These are phyloP conservation scores for Rhabdophis nuchalis DNA, from an alignment of 2,797 vertebrate genomes.

Conservation along the genomic window DNA sequence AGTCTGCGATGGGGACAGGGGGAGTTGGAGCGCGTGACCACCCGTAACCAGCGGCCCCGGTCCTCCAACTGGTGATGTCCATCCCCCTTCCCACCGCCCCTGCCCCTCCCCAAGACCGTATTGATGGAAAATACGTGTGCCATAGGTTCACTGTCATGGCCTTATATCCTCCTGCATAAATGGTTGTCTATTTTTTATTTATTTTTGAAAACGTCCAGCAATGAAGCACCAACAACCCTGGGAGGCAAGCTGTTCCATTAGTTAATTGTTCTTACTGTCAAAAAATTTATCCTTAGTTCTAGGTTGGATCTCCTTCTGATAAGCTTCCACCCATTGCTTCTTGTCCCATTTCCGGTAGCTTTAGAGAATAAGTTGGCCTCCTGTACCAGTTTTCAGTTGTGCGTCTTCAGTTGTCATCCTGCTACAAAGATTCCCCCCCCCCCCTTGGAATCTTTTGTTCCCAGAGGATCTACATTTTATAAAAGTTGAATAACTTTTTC, in stretches of 20 bases:
- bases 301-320: not conserved
- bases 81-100: no score
- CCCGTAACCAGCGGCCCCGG: no score
- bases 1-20: no score
- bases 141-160: no score
- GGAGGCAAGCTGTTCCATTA: not conserved
- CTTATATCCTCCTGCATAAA: not conserved
- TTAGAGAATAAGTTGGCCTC: not conserved
- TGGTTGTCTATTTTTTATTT: not conserved
- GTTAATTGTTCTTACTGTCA: not conserved
- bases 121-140: no score
- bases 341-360: not conserved
- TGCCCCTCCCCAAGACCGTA: no score
- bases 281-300: not conserved
- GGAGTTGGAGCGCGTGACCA: no score
- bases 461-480: not conserved
- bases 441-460: not conserved
- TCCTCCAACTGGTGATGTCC: no score
- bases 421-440: not conserved
- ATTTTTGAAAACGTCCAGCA: no score
- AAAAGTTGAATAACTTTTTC: not conserved
- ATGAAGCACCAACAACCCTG: not conserved
- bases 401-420: not conserved
- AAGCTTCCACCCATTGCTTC: not conserved
- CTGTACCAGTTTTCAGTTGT: not conserved